These are phyloP conservation scores for Plodia interpunctella DNA, from an alignment of 1,140 invertebrate genomes.

Conservation along the genomic window DNA sequence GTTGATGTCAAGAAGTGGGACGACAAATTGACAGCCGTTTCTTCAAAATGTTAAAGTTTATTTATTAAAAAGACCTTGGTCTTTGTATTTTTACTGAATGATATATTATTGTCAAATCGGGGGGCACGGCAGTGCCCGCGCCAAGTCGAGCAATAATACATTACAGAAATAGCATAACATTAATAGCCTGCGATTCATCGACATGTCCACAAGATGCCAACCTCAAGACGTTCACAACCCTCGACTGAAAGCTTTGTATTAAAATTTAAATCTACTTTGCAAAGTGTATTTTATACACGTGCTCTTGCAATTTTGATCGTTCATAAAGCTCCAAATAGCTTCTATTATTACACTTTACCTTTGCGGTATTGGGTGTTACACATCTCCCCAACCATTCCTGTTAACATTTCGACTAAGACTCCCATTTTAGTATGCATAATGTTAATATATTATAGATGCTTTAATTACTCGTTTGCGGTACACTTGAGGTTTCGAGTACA, in stretches of 20 bases:
- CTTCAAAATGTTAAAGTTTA: too few species aligned
- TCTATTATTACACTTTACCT: constrained; percentile 71
- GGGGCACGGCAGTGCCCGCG: too few species aligned
- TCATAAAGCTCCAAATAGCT: constrained; percentile 71
- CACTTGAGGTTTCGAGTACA: constrained; percentile 43
- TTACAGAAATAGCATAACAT: too few species aligned
- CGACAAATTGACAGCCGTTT: too few species aligned
- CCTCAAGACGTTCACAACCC: constrained; percentile 69
- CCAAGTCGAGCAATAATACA: too few species aligned
- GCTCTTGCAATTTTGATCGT: constrained; percentile 75
- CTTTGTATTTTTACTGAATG: too few species aligned
- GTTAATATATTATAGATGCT: constrained; percentile 70
- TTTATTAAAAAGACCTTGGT: too few species aligned
- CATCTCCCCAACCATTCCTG: constrained; percentile 53
- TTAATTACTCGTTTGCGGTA: constrained; percentile 69
- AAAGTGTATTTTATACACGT: constrained; percentile 77
- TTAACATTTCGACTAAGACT: constrained; percentile 61
- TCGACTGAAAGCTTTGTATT: constrained; percentile 73
- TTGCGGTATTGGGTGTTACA: constrained; percentile 69
- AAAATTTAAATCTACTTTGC: constrained; percentile 77
- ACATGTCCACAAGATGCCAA: constrained; percentile 56
- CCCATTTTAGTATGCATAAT: constrained; percentile 66
- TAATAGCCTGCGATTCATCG: background rate
- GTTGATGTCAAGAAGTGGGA: too few species aligned
- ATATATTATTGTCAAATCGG: too few species aligned